Evolutionary conservation across 2,797 vertebrate genomes (phyloP).

Genomic region (Sebastiscus albofasciatus): DNA sequence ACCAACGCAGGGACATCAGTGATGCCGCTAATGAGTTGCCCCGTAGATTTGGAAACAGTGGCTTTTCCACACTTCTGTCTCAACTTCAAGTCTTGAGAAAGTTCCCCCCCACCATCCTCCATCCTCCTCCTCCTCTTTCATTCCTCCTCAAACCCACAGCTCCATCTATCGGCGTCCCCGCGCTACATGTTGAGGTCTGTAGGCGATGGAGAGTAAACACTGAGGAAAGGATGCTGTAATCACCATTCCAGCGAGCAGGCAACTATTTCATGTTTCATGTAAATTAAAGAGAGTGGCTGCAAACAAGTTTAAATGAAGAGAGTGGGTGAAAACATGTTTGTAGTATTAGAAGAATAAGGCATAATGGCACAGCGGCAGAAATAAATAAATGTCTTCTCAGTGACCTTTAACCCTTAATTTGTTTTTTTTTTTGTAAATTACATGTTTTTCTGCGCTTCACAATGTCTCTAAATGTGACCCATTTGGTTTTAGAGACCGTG

Average conservation of each 20-base stretch:
- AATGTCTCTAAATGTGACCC: constrained; percentile 42
- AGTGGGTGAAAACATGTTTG: constrained; percentile 31
- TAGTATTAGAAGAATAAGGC: not conserved
- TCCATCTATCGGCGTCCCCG: constrained; percentile 74
- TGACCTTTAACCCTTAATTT: constrained; percentile 55
- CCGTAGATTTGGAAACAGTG: constrained; percentile 67
- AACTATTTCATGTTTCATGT: constrained; percentile 25
- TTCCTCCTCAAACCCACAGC: constrained; percentile 78
- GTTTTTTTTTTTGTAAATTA: constrained; percentile 8
- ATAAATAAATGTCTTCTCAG: not conserved
- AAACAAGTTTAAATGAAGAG: constrained; percentile 38
- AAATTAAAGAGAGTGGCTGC: constrained; percentile 16
- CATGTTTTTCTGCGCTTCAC: constrained; percentile 4
- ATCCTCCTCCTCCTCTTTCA: constrained; percentile 23
- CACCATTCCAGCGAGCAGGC: not conserved
- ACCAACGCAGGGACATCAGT: constrained; percentile 46
- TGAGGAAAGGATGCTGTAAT: constrained; percentile 36
- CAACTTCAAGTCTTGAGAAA: constrained; percentile 74
- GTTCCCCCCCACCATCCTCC: constrained; percentile 23
- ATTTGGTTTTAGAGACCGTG: constrained; percentile 38
- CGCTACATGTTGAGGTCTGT: constrained; percentile 23
- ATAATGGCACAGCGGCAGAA: not conserved
- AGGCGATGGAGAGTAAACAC: constrained; percentile 34
- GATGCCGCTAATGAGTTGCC: constrained; percentile 72
- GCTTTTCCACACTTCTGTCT: constrained; percentile 72